These are phyloP conservation scores for Spodoptera picta DNA, from an alignment of 2,888 invertebrate genomes.

Conservation along the genomic window DNA sequence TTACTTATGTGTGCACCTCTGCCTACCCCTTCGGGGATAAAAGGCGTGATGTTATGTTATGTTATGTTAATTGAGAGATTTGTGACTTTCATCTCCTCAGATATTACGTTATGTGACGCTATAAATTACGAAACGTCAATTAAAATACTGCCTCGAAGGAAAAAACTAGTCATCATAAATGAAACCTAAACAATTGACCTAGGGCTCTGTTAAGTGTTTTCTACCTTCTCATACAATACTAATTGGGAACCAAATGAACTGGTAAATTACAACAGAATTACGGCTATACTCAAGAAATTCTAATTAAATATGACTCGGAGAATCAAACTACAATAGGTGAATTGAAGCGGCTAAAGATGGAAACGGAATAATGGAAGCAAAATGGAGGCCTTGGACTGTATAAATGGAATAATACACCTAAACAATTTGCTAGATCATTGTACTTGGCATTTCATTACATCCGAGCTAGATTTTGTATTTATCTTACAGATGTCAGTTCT, in stretches of 20 bases:
- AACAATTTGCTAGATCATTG: slow-evolving; percentile 31
- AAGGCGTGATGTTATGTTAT: too few species aligned
- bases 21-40: too few species aligned
- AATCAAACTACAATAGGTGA: slow-evolving; percentile 34
- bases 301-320: slow-evolving; percentile 25
- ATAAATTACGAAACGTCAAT: too few species aligned
- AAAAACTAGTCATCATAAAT: too few species aligned
- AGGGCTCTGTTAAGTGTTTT: too few species aligned
- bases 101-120: too few species aligned
- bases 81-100: too few species aligned
- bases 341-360: slow-evolving; percentile 33
- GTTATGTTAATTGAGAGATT: too few species aligned
- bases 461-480: slow-evolving; percentile 4
- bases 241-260: slow-evolving; percentile 4
- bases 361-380: slow-evolving; percentile 24
- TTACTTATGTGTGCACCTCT: too few species aligned
- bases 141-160: too few species aligned
- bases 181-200: too few species aligned
- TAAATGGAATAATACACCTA: slow-evolving; percentile 31
- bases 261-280: slow-evolving; percentile 7
- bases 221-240: too few species aligned
- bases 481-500: slow-evolving; percentile 9
- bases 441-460: slow-evolving; percentile 14
- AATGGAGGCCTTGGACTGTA: slow-evolving; percentile 21
- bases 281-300: slow-evolving; percentile 6